Evolutionary conservation across 1,140 invertebrate genomes (phyloP).

Genomic region (Melanaphis sacchari): DNA sequence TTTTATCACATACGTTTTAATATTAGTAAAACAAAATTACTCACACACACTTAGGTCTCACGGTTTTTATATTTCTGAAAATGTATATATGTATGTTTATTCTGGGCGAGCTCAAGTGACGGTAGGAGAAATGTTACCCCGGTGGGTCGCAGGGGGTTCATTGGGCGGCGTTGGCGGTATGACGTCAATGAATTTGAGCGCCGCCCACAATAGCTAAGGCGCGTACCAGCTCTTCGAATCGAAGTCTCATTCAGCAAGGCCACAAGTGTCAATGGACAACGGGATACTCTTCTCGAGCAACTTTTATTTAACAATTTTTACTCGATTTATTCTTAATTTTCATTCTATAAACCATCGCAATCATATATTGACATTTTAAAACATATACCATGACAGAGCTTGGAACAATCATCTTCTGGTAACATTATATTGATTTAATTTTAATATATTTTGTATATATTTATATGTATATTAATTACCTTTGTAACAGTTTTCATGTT

Average conservation of each 20-base stretch:
- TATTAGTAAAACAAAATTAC: not conserved
- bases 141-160: constrained; percentile 27
- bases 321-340: not conserved
- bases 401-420: not conserved
- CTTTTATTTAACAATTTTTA: not conserved
- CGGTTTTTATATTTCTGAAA: not conserved
- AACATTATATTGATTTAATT: not conserved
- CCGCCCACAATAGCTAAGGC: constrained; percentile 49
- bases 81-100: constrained; percentile 23
- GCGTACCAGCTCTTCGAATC: constrained; percentile 53
- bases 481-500: not conserved
- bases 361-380: not conserved
- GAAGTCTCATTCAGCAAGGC: constrained; percentile 57
- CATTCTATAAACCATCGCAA: not conserved
- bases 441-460: not conserved
- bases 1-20: not conserved
- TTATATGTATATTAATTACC: not conserved
- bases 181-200: constrained; percentile 53
- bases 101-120: not conserved
- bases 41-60: not conserved
- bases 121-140: constrained; percentile 23
- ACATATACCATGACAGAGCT: not conserved
- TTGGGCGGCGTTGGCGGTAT: constrained; percentile 52
- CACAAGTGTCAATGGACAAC: constrained; percentile 53
- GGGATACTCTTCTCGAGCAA: constrained; percentile 33